A percentile compares a stretch with the other conserved stretches of the same genome.
phyloP scores from a whole-genome alignment of 2,888 invertebrate genomes.

The Scaptomyza caliginosa region DNA sequence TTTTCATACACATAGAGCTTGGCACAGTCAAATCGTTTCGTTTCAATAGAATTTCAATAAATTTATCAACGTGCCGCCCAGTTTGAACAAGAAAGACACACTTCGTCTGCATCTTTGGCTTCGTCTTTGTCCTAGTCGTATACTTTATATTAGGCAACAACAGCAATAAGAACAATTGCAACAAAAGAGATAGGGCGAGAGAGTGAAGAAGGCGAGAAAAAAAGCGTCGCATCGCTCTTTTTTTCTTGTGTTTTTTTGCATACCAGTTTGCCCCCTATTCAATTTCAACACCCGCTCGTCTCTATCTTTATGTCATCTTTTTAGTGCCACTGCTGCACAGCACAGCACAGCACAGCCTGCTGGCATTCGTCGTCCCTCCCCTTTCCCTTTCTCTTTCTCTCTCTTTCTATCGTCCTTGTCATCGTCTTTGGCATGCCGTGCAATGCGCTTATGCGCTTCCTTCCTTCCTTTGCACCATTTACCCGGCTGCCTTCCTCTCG shows the following conservation, averaged over 20 bases:
- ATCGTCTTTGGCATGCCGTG: conserved; percentile 55
- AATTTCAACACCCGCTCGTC: conserved; percentile 69
- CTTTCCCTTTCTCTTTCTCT: conserved; percentile 2
- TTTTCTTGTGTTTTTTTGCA: conserved; percentile 24
- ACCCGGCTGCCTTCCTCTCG: background rate
- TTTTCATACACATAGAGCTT: background rate
- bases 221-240: background rate
- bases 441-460: conserved; percentile 77
- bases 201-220: background rate
- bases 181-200: conserved; percentile 7
- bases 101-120: background rate
- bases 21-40: conserved; percentile 77
- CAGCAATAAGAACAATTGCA: background rate
- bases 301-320: conserved; percentile 74
- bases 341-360: conserved; percentile 45
- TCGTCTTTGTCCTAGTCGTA: conserved; percentile 11
- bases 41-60: conserved; percentile 80
- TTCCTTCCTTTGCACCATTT: conserved; percentile 55
- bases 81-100: background rate
- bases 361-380: background rate
- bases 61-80: conserved; percentile 70
- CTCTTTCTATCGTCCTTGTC: conserved; percentile 21
- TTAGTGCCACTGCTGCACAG: conserved; percentile 60
- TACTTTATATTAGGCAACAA: conserved; percentile 32
- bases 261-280: conserved; percentile 65